Evolutionary conservation across 2,888 invertebrate genomes (phyloP), one percentile per base, ranked within the genome.

Genomic region (Mimas tiliae): DNA sequence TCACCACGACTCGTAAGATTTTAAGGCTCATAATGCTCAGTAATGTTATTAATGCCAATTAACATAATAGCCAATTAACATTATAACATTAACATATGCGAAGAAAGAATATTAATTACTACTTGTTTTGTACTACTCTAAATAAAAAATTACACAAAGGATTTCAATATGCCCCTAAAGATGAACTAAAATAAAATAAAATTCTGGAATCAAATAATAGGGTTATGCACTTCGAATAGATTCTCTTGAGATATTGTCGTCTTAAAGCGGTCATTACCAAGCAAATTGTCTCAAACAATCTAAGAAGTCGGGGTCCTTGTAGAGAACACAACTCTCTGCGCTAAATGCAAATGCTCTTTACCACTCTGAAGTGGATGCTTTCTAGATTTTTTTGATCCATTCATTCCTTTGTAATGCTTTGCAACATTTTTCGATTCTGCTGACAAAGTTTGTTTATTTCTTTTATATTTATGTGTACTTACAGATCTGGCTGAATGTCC

Each of bases 261-360:
- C 19, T 19, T 19, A 55, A 58, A 34, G 19, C 47, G 19, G 34
- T 55, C 52, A 42, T 64, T 64, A 53, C 45, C 16, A 47, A 65
- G 65, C 42, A 53, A 64, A 51, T 16, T 16, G 42, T 38, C 33
- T 42, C 47, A 64, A 55, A 55, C 47, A 65, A 55, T 48, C 48
- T 48, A 51, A 45, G 42, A 47, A 65, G 33, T 50, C 45, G 16
- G 53, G 65, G 48, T 38, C 11, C 67, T 67, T 67, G 63, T 72
- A 69, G 75, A 66, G 48, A 64, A 52, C 64, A 66, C 67, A 50
- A 47, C 67, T 69, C 71, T 72, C 70, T 58, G 58, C 45, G 55
- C 67, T 69, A 65, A 68, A 73, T 70, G 70, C 63, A 65, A 69
- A 70, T 72, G 65, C 45, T 38, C 50, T 19, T 50, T 19, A 50